Base-by-base conservation (phyloP, 2,113 vertebrate species). In the Jaculus jaculus region DNA sequence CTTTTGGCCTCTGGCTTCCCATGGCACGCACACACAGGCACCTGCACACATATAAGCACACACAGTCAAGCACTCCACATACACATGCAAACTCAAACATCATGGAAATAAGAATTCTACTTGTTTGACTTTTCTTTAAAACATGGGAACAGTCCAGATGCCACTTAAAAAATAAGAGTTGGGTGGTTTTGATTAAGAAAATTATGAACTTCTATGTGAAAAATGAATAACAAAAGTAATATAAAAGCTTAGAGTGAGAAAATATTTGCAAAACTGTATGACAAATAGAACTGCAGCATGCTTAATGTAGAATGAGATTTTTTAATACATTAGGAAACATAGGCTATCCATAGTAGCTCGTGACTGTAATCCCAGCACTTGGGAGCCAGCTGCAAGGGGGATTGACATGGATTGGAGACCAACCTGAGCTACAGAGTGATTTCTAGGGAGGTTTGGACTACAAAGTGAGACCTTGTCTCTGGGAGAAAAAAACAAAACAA, bases 201-300 rank as follows among this genome's bases (percentile, higher is more conserved):
- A 47, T 87, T 74, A 74, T 90, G 37, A 86, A 34, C 73, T 81
- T 94, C 24, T 21, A 34, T 75, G 20, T 81, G 69, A 34, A 87
- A 85, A 81, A 81, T 90, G 61, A 47, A 47, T 11, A 11, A 80
- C 66, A 82, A 23, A 87, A 71, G 65, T 32, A 65, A 68, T 58
- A 75, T 65, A 23, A n/a, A 73, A 42, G 26, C 39, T 94, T 91
- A 69, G 28, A 69, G 24, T 42, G 34, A 65, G 61, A 77, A 87
- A 91, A 63, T 15, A 72, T 87, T 82, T 87, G 60, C 54, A 82
- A 83, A 28, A 54, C 11, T 39, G 39, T 39, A 51, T 78, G 78
- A 83, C 77, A 78, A 71, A 78, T 37, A 28, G 20, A 82, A 87
- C 16, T 71, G 7, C 75, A 39, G n/a, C 60, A 34, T 68, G 34